These are phyloP conservation scores for Monoplex corrugatus DNA, from an alignment of 2,888 invertebrate genomes.

Conservation along the genomic window DNA sequence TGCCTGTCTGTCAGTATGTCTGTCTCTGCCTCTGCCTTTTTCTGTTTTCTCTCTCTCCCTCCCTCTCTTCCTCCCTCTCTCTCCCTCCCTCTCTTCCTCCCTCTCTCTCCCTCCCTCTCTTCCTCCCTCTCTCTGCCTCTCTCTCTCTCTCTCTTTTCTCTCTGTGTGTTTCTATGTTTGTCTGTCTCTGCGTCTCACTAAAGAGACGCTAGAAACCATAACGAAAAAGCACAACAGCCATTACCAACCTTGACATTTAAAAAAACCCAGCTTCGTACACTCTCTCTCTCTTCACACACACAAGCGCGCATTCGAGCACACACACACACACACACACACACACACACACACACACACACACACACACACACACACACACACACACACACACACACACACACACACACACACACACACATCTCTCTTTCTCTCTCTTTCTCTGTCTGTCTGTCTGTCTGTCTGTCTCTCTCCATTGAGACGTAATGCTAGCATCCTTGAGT, in stretches of 20 bases:
- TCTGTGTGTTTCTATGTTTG: no score
- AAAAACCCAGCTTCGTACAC: no score
- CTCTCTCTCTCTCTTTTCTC: neutral
- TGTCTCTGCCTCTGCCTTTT: neutral
- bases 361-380: neutral
- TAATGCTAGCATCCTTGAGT: no score
- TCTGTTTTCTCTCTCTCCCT: neutral
- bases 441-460: neutral
- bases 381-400: slow-evolving; percentile 7
- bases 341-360: slow-evolving; percentile 5
- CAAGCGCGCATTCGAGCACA: neutral
- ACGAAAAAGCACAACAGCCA: no score
- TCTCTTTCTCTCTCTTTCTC: slow-evolving; percentile 8
- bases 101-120: neutral
- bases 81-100: neutral
- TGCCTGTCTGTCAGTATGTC: no score
- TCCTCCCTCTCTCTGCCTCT: slow-evolving; percentile 1
- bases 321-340: neutral
- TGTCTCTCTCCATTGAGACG: slow-evolving; percentile 4
- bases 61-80: slow-evolving; percentile 22
- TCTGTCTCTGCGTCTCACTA: no score
- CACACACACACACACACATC: neutral
- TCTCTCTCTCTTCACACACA: slow-evolving; percentile 2
- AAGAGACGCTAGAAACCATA: no score
- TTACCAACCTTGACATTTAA: no score